Base-by-base conservation (phyloP, 2,888 invertebrate genomes). In the Petrophora chlorosata region DNA sequence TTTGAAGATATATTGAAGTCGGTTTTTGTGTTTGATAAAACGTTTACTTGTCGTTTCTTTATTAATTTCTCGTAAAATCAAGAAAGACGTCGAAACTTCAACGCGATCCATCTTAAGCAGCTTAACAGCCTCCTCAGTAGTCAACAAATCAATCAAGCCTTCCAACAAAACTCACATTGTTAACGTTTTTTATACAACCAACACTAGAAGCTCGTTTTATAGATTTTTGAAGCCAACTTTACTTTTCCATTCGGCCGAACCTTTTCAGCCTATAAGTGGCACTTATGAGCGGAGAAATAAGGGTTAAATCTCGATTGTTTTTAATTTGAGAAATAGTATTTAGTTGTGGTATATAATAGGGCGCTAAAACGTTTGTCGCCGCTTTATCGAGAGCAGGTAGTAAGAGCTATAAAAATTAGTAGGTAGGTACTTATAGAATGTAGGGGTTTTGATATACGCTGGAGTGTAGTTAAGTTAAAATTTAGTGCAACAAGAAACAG, bases 151-250 rank as follows among this genome's bases (percentile, higher is more conserved):
- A 50, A 50, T 50, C 49, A 44, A 17, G 23, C 36, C 32, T 30
- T 34, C 19, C 38, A 14, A 36, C 25, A 50, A 39, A 44, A 41
- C 10, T 33, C 19, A 13, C 9, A 46, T 52, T 56, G 49, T 56
- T 50, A 36, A 45, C 35, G 45, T 53, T 54, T 56, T 59, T 56
- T 52, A 42, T 56, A 42, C 46, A 33, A 38, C 35, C 45, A 59
- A 59, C 49, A 59, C 59, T 54, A 32, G 59, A 44, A 59, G 56
- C 59, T 43, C 39, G 55, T 32, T 52, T 42, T 44, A 50, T 50
- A 50, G 43, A 26, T 43, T 48, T 35, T 35, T 17, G 26, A 17
- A 13, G 19, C 41, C 9, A 36, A 17, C 10, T 35, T 41, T 30
- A 12, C n/a, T 25, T 36, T 29, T 15, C n/a, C 17, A 2, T 3